Conservation (phyloP, 2,797 vertebrate genomes). For the Sandelia bainsii region DNA sequence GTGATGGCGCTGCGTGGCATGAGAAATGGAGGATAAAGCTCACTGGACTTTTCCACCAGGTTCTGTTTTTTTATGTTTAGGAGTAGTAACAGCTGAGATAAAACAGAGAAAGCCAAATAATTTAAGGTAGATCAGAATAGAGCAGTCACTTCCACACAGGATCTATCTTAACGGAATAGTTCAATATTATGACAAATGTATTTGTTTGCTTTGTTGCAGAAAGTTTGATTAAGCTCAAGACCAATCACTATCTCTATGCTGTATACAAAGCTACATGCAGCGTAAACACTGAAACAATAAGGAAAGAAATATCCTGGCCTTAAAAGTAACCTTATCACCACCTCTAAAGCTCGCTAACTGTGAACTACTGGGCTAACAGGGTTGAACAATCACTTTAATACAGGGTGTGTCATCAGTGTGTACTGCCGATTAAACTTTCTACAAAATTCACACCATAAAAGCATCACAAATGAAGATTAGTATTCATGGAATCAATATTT, state of each 20-base stretch:
- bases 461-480: background rate
- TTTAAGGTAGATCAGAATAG: background rate
- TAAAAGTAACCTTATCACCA: no score
- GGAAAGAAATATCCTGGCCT: no score
- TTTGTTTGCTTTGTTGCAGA: no score
- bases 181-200: no score
- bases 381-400: no score
- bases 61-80: slow-evolving; percentile 53
- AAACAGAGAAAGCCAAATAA: background rate
- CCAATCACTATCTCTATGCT: background rate
- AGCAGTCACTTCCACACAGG: no score
- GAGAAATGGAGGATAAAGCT: slow-evolving; percentile 92
- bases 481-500: background rate
- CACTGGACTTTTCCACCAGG: slow-evolving; percentile 91
- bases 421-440: no score
- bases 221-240: no score
- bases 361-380: no score
- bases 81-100: background rate
- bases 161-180: background rate
- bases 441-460: no score
- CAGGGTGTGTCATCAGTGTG: no score
- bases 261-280: background rate
- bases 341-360: no score
- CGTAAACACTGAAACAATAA: background rate
- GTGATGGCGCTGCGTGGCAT: slow-evolving; percentile 91